Conservation (phyloP, 2,797 vertebrate species). For the Alectoris magna region DNA sequence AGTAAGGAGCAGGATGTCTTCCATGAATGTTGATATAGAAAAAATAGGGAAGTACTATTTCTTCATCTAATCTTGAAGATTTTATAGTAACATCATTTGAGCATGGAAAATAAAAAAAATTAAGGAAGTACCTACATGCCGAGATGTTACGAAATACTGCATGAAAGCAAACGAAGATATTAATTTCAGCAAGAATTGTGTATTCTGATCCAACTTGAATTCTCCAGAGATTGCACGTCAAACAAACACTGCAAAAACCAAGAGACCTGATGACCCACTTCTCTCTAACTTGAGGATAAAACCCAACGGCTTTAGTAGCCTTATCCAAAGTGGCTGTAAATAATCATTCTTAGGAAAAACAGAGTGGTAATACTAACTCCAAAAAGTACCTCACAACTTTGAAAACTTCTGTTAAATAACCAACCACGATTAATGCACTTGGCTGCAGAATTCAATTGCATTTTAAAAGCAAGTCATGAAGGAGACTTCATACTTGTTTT, state of each 20-base stretch:
- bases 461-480: constrained; percentile 28
- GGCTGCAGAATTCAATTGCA: constrained; percentile 36
- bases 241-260: background rate
- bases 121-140: background rate
- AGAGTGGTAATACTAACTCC: background rate
- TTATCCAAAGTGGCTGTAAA: background rate
- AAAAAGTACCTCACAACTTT: constrained; percentile 1
- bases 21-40: background rate
- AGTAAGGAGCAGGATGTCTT: background rate
- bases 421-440: constrained; percentile 1
- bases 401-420: background rate
- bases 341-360: background rate
- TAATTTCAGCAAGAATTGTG: background rate
- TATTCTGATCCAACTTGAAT: background rate
- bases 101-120: background rate
- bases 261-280: constrained; percentile 39
- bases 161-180: background rate
- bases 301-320: background rate
- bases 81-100: background rate
- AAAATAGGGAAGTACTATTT: background rate
- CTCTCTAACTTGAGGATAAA: constrained; percentile 28
- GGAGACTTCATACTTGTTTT: constrained; percentile 50
- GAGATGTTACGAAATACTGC: background rate
- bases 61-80: background rate
- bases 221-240: background rate